These are phyloP conservation scores for Hylomyscus alleni DNA, from an alignment of 2,797 vertebrate species.

Conservation along the genomic window DNA sequence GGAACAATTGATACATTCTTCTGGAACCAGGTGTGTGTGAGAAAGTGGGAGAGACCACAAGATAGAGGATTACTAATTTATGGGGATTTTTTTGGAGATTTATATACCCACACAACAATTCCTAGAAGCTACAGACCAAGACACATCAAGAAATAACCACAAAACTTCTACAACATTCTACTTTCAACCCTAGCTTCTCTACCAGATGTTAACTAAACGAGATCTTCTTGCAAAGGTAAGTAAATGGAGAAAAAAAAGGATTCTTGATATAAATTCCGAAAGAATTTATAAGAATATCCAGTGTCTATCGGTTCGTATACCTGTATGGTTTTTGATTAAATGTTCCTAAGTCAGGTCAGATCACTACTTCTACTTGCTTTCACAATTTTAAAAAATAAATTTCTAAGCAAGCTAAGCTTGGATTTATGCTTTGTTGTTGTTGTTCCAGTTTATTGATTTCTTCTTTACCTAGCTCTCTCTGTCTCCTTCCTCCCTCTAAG, in stretches of 20 bases:
- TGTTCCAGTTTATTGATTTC: neutral
- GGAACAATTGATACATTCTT: conserved; percentile 37
- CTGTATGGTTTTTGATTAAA: neutral
- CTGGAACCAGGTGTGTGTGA: conserved; percentile 8
- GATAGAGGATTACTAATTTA: conserved; percentile 18
- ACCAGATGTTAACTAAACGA: conserved; percentile 48
- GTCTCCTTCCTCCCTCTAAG: neutral
- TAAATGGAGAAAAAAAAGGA: conserved; percentile 4
- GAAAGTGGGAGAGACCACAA: neutral
- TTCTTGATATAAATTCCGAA: conserved; percentile 46
- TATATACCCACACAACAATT: conserved; percentile 39
- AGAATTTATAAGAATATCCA: conserved; percentile 27
- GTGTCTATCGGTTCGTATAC: neutral
- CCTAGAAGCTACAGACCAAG: conserved; percentile 7
- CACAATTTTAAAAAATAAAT: neutral
- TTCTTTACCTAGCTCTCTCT: neutral
- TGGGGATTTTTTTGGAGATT: conserved; percentile 21
- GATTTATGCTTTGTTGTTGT: neutral
- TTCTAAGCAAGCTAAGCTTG: neutral
- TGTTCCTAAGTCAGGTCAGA: neutral
- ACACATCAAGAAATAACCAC: neutral
- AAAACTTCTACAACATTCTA: neutral
- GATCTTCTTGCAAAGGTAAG: conserved; percentile 1
- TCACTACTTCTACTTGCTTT: neutral
- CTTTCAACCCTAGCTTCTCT: neutral